phyloP scores from a whole-genome alignment of 2,888 invertebrate genomes.

The Spatulosminthurus flaviceps region DNA sequence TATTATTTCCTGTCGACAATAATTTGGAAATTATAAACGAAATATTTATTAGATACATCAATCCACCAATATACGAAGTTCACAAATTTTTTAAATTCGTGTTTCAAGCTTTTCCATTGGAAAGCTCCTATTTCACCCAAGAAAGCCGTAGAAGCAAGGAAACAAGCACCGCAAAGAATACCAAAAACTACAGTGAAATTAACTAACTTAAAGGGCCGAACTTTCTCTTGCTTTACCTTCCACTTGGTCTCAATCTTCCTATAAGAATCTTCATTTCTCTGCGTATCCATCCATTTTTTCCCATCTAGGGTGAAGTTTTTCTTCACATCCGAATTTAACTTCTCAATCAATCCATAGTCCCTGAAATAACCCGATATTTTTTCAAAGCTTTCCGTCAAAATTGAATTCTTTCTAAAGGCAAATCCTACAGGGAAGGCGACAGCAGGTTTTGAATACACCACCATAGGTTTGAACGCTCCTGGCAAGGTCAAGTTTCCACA shows the following conservation, averaged over 20 bases:
- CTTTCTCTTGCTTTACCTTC: not conserved
- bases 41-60: no score
- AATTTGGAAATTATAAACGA: no score
- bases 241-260: not conserved
- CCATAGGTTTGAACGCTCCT: slow-evolving; percentile 14
- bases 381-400: slow-evolving; percentile 2
- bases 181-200: slow-evolving; percentile 6
- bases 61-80: no score
- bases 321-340: slow-evolving; percentile 4
- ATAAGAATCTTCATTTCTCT: not conserved
- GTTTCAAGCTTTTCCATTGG: no score
- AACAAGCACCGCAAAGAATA: not conserved
- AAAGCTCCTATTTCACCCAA: no score
- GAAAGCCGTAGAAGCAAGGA: no score
- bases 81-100: no score
- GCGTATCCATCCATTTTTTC: slow-evolving; percentile 19
- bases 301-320: not conserved
- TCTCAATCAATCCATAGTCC: slow-evolving; percentile 22
- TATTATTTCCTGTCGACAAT: no score
- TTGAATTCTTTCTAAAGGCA: slow-evolving; percentile 21
- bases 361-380: not conserved
- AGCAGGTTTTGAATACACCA: slow-evolving; percentile 13
- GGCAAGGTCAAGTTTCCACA: slow-evolving; percentile 15
- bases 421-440: slow-evolving; percentile 11
- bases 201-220: not conserved